These are phyloP conservation scores for cattle (Bos taurus) DNA, from an alignment of 2,113 vertebrate species.

Conservation along the genomic window DNA sequence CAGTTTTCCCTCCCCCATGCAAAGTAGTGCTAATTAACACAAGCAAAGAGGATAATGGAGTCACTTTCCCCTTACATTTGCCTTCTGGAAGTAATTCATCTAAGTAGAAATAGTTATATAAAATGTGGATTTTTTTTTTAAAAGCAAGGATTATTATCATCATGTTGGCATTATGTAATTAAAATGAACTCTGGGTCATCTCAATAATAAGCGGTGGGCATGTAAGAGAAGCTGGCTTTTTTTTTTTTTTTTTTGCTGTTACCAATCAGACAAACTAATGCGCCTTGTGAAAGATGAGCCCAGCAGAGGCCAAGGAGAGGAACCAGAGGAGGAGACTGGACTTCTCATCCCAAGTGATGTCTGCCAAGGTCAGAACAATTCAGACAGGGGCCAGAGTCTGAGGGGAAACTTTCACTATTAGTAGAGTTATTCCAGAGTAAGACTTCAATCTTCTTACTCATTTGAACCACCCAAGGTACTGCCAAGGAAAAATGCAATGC, in stretches of 20 bases:
- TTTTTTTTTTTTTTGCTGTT: not conserved
- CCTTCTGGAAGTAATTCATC: constrained; percentile 59
- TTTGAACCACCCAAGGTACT: not conserved
- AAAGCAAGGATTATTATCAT: constrained; percentile 34
- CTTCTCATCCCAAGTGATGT: not conserved
- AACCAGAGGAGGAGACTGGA: not conserved
- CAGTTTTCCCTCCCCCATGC: constrained; percentile 13
- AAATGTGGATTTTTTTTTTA: constrained; percentile 31
- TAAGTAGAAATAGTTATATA: constrained; percentile 40
- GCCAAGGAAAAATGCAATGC: not conserved
- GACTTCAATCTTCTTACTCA: not conserved
- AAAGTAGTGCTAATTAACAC: constrained; percentile 51
- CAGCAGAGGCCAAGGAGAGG: not conserved
- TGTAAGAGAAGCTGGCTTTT: not conserved
- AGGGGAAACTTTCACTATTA: not conserved
- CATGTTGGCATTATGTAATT: constrained; percentile 42
- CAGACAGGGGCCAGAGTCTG: not conserved
- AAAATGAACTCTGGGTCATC: constrained; percentile 37
- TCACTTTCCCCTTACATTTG: constrained; percentile 3
- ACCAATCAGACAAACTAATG: constrained; percentile 37
- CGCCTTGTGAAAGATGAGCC: constrained; percentile 34
- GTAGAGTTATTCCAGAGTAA: constrained; percentile 6
- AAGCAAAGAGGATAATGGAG: constrained; percentile 39
- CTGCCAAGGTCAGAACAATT: not conserved
- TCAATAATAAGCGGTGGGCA: constrained; percentile 30